These are phyloP conservation scores for Nycticorax nycticorax DNA, from an alignment of 2,113 vertebrate species.

Conservation along the genomic window DNA sequence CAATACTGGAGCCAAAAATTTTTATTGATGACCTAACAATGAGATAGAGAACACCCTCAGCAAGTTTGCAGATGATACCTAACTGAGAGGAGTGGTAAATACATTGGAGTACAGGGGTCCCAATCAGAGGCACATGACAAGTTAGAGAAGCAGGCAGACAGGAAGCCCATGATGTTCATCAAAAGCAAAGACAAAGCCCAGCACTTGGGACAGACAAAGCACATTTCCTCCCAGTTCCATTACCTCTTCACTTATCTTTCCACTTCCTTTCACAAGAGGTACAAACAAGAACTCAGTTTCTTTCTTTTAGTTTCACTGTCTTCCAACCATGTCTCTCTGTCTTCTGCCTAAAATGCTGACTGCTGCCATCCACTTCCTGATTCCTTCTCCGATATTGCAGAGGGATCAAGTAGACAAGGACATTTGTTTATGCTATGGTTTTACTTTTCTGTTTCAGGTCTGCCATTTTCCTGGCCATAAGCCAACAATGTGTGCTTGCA, in stretches of 20 bases:
- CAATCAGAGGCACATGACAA: not conserved
- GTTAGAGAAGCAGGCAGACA: not conserved
- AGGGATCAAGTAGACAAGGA: not conserved
- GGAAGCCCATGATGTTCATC: not conserved
- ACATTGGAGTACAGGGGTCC: not conserved
- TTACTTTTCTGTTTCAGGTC: not conserved
- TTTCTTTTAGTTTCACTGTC: not conserved
- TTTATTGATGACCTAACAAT: not conserved
- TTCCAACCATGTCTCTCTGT: not conserved
- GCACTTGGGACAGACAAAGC: not conserved
- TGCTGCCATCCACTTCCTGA: not conserved
- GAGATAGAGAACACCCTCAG: not conserved
- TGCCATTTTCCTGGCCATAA: not conserved
- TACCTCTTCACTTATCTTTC: not conserved
- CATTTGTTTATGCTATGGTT: not conserved
- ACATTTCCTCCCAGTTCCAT: not conserved
- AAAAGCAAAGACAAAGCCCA: not conserved
- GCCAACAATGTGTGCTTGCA: no score
- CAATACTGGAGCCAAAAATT: not conserved
- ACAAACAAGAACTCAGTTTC: not conserved
- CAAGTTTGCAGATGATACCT: not conserved
- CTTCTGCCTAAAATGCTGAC: not conserved
- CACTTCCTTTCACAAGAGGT: not conserved
- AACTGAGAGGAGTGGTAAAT: not conserved
- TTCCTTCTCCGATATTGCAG: not conserved